Conservation (phyloP, 2,797 vertebrate genomes). For the Cercopithecus petaurista region DNA sequence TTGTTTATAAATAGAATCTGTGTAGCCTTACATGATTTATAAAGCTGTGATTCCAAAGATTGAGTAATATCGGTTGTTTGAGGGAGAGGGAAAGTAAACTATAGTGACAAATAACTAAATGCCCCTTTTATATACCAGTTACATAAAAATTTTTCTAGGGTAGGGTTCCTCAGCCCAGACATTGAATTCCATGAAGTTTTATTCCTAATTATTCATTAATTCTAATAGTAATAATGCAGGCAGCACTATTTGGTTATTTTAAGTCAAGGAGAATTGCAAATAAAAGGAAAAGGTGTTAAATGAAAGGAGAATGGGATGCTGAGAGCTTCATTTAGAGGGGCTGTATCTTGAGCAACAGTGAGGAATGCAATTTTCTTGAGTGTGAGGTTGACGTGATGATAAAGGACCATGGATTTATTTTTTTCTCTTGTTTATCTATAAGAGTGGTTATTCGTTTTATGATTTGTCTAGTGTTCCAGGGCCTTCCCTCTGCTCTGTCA, state of each 20-base stretch:
- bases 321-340: not conserved
- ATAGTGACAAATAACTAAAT: not conserved
- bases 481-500: not conserved
- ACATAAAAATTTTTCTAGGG: not conserved
- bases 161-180: not conserved
- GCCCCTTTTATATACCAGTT: not conserved
- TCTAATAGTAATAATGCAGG: not conserved
- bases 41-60: conserved; percentile 21
- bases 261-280: conserved; percentile 30
- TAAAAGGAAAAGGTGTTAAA: not conserved
- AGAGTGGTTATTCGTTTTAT: not conserved
- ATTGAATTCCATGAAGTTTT: not conserved
- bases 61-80: conserved; percentile 1
- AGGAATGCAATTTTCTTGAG: not conserved
- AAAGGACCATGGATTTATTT: not conserved
- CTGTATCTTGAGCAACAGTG: not conserved
- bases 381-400: not conserved
- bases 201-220: not conserved
- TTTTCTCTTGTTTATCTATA: not conserved
- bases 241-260: not conserved
- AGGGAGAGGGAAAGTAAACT: not conserved
- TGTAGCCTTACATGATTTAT: conserved; percentile 45
- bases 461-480: not conserved
- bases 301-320: not conserved
- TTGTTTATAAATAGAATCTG: conserved; percentile 61